Conservation (phyloP, 1,140 invertebrate species). For the Ostrea denselamellosa region DNA sequence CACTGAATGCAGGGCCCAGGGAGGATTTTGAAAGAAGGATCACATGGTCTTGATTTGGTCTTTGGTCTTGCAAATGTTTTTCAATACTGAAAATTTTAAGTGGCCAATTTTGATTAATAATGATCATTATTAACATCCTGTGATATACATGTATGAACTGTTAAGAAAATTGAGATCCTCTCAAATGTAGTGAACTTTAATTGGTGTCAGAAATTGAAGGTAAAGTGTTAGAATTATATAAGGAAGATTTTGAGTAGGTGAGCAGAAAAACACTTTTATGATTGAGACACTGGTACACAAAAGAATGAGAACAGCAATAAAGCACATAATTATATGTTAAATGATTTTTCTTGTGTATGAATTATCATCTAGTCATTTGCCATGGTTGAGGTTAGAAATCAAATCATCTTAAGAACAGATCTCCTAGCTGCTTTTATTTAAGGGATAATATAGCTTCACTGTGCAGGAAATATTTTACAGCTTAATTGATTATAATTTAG, state of each 20-base stretch:
- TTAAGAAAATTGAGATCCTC: background rate
- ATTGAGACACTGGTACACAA: constrained; percentile 24
- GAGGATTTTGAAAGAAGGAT: background rate
- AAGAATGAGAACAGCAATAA: background rate
- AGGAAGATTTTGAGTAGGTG: constrained; percentile 20
- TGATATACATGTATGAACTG: background rate
- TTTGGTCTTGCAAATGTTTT: background rate
- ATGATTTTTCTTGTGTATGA: constrained; percentile 31
- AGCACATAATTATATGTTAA: constrained; percentile 31
- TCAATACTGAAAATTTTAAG: constrained; percentile 13
- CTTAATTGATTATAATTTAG: constrained; percentile 38
- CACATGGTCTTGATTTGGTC: background rate
- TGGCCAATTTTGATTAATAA: constrained; percentile 34
- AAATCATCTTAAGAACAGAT: background rate
- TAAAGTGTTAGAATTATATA: background rate
- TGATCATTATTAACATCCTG: constrained; percentile 12
- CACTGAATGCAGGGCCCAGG: background rate
- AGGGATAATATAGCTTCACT: background rate
- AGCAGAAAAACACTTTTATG: constrained; percentile 15
- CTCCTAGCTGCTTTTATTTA: background rate
- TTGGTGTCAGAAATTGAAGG: constrained; percentile 9
- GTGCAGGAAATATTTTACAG: constrained; percentile 3
- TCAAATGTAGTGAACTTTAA: constrained; percentile 6
- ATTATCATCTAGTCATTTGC: constrained; percentile 4
- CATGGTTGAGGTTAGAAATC: constrained; percentile 8